Evolutionary conservation across 2,888 invertebrate species (phyloP), one percentile per base, ranked within the genome.

Genomic region (Ptilodon capucinus): DNA sequence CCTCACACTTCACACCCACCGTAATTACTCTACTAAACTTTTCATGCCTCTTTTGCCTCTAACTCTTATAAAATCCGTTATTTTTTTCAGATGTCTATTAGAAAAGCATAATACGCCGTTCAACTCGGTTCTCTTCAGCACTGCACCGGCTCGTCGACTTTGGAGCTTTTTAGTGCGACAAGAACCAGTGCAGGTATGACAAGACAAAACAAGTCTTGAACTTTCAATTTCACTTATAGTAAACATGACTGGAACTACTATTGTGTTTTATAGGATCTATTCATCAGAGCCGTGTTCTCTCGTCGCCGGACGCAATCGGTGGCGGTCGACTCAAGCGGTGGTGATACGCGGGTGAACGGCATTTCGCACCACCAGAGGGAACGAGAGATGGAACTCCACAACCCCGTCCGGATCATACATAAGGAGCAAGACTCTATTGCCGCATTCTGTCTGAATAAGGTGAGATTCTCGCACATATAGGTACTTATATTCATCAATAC

Each of bases 401-500:
- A 97, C 74, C 97, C 97, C 8, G 97, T 98, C 51, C 94, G 98
- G 63, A 97, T 99, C 67, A 97, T 99, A 63, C 99, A 99, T 85
- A 99, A 99, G 87, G 99, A 99, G 78, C 98, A 98, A 86, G 99
- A 99, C 84, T 97, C 98, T 47, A 98, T 99, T 65, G 95, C 98
- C 44, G 97, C 99, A 25, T 99, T 99, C 92, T 98, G 99, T 77
- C 93, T 99, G 50, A 99, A 98, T 84, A 96, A 97, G 93, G 98
- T 97, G 75, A 57, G 44, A 0, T 14, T 13, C 18, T 17, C 9
- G 28, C n/a, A n/a, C n/a, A n/a, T n/a, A n/a, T n/a, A n/a, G n/a
- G n/a, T n/a, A n/a, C n/a, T n/a, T 16, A 4, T 44, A 35, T 43
- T 52, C 47, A 45, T 6, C 7, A 42, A n/a, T n/a, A n/a, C n/a